Evolutionary conservation across 2,797 vertebrate species (phyloP).

Genomic region (Coendou prehensilis): DNA sequence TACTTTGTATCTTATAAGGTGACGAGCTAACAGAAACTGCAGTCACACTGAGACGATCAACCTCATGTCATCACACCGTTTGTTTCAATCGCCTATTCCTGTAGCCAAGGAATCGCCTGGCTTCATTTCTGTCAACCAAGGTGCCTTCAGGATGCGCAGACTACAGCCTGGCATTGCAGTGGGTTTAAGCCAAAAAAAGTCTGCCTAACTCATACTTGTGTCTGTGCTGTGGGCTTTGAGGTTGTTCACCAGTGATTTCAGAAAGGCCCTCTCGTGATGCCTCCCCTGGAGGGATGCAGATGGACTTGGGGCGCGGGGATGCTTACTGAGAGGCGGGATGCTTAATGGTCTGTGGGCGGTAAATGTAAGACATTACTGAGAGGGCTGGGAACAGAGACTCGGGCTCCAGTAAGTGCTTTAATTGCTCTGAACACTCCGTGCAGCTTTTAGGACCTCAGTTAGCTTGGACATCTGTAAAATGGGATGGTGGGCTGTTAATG

Average conservation of each 20-base stretch:
- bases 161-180: neutral
- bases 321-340: neutral
- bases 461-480: neutral
- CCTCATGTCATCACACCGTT: neutral
- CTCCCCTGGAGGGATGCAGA: neutral
- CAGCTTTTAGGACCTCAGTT: neutral
- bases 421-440: neutral
- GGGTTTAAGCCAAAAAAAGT: neutral
- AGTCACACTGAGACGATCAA: neutral
- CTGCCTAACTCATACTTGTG: neutral
- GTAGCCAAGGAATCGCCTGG: neutral
- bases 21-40: neutral
- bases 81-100: neutral
- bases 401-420: neutral
- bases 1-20: neutral
- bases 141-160: neutral
- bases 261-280: neutral
- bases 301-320: neutral
- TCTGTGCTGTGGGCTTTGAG: neutral
- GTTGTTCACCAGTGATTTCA: neutral
- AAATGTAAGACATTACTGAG: neutral
- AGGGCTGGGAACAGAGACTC: neutral
- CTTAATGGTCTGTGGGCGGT: neutral
- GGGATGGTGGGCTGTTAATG: rapidly evolving
- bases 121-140: neutral